Evolutionary conservation across 2,797 vertebrate genomes (phyloP), one percentile per base, ranked within the genome.

Genomic region (Macroramphosus scolopax): DNA sequence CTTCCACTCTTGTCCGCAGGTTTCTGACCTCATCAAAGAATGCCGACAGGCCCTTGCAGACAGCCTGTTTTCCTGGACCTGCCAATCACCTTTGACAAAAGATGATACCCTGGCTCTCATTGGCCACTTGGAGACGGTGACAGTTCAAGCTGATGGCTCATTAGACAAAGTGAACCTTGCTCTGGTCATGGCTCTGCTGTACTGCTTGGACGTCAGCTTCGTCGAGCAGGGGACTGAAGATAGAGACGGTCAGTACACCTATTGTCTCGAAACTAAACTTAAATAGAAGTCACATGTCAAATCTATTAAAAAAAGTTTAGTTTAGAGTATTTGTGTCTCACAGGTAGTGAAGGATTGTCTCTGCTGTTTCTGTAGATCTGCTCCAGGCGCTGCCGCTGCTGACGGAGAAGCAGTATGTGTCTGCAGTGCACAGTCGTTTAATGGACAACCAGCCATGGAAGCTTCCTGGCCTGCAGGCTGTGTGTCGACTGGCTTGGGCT

Each of bases 21-120:
- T 99, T 60, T 90, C 93, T 17, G 95, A 97, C 75, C 91, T 98
- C 53, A 94, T 98, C 80, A 96, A 92, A 79, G 97, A 99, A 47
- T 93, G 92, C 61, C 84, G 92, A 13, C 94, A 94, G 65, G 92
- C 95, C 4, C 80, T 99, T 60, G 95, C 95, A 39, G 96, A 98
- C 68, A 92, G 95, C 70, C 85, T 99, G 36, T 99, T 97, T 83
- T 90, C 89, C n/a, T 99, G 97, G 96, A 91, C 95, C 17, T 99
- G 96, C 68, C 97, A 98, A 61, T 95, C 95, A 2, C 91, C 96
- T 0, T 84, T 99, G 51, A 88, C 75, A 62, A 95, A 94, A 88
- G 95, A 99, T 56, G 93, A 98, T 80, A 98, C 93, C 2, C 75
- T 98, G 11, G 91, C 93, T 67, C 90, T 99, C 20, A 96, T 98